These are phyloP conservation scores for Otolemur garnettii DNA, from an alignment of 2,113 vertebrate species.

Conservation along the genomic window DNA sequence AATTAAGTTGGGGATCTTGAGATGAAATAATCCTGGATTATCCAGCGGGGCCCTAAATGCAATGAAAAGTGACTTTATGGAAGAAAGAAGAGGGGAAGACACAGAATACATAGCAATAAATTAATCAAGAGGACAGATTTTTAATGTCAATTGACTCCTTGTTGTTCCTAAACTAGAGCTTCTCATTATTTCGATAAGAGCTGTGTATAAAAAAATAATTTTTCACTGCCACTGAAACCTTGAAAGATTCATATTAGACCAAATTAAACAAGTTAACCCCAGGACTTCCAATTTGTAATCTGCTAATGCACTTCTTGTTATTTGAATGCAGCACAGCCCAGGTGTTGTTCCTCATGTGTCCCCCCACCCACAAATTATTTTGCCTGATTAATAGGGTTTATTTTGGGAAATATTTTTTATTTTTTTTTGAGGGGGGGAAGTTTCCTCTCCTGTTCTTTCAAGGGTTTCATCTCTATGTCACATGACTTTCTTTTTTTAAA, in stretches of 20 bases:
- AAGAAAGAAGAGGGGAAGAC: neutral
- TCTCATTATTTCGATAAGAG: neutral
- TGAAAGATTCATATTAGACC: neutral
- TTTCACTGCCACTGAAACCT: neutral
- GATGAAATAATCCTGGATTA: neutral
- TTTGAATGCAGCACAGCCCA: neutral
- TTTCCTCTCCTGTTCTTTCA: neutral
- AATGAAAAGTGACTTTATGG: neutral
- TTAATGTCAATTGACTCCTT: neutral
- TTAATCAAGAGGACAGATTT: neutral
- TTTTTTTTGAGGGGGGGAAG: neutral
- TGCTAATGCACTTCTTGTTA: neutral
- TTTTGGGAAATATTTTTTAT: neutral
- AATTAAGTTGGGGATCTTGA: neutral
- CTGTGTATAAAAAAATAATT: slow-evolving; percentile 25
- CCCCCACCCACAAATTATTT: neutral
- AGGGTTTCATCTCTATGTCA: neutral
- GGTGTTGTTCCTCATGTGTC: neutral
- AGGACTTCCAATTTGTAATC: neutral
- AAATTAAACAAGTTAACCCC: neutral
- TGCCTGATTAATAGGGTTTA: neutral
- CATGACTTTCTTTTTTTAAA: neutral
- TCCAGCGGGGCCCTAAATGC: neutral
- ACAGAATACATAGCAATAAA: neutral
- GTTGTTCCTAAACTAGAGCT: neutral